A percentile compares a stretch with the other conserved stretches of the same genome.
phyloP scores from a whole-genome alignment of 1,140 invertebrate species.

The Diprion similis region DNA sequence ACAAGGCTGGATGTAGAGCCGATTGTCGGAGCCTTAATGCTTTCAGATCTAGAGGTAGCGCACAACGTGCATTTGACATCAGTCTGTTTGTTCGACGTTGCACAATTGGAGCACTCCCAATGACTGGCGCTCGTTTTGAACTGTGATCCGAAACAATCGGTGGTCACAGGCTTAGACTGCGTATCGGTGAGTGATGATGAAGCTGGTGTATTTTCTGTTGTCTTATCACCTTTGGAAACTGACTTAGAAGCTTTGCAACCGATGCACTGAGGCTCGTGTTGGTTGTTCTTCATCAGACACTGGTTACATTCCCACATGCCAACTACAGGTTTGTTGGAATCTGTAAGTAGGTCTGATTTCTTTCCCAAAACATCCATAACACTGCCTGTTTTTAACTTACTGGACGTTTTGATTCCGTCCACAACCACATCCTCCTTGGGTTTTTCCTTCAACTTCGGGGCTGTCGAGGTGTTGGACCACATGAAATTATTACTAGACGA shows the following conservation, averaged over 20 bases:
- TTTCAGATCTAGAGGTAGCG: conserved; percentile 61
- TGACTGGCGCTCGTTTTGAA: conserved; percentile 64
- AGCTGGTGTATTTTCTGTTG: not conserved
- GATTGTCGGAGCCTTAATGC: conserved; percentile 39
- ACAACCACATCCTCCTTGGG: conserved; percentile 31
- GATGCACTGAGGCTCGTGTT: conserved; percentile 42
- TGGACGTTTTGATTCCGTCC: conserved; percentile 20
- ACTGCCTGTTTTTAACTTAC: conserved; percentile 46
- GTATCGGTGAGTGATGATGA: not conserved
- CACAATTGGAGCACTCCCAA: conserved; percentile 74
- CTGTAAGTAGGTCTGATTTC: conserved; percentile 6
- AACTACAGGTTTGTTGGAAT: not conserved
- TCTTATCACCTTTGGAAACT: conserved; percentile 19
- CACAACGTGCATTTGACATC: conserved; percentile 71
- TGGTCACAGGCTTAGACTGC: conserved; percentile 5
- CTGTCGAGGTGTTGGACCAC: conserved; percentile 43
- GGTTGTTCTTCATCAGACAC: conserved; percentile 54
- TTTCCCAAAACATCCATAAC: conserved; percentile 46
- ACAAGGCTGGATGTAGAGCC: not conserved
- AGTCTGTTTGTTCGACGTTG: conserved; percentile 68
- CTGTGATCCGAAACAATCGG: conserved; percentile 58
- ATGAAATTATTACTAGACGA: conserved; percentile 45
- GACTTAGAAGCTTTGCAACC: conserved; percentile 47
- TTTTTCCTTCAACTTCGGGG: conserved; percentile 45
- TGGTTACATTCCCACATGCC: conserved; percentile 64